Percentiles rank a stretch among this genome's conserved stretches.
Evolutionary conservation across 2,113 vertebrate species (phyloP).

Genomic region (Archilochus colubris): DNA sequence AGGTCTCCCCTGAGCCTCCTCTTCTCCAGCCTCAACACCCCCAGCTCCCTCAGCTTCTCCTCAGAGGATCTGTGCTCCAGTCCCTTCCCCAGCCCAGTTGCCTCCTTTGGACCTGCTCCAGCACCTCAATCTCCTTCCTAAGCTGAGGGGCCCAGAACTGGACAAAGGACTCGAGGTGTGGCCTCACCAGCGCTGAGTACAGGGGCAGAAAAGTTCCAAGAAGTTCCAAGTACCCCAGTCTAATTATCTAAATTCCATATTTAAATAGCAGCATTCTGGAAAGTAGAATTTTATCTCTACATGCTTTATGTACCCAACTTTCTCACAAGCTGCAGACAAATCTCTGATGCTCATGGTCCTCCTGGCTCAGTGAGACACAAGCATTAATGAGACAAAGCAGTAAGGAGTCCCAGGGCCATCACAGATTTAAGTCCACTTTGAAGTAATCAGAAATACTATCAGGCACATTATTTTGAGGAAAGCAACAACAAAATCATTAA

Average conservation of each 20-base stretch:
- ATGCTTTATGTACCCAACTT: neutral
- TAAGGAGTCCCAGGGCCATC: neutral
- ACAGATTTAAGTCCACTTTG: neutral
- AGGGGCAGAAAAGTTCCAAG: no score
- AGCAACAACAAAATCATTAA: neutral
- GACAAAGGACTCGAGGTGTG: no score
- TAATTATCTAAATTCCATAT: neutral
- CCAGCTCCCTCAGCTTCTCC: no score
- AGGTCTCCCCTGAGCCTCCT: no score
- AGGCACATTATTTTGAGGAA: neutral
- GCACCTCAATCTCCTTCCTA: no score
- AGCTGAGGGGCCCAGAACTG: no score
- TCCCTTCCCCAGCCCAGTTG: no score
- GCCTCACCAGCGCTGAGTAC: no score
- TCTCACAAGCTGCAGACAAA: neutral
- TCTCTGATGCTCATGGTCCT: neutral
- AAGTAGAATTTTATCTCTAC: neutral
- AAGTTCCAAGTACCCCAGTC: neutral
- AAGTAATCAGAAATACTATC: neutral
- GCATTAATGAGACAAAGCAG: neutral
- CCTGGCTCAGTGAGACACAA: neutral
- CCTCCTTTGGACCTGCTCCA: no score
- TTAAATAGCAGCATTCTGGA: neutral
- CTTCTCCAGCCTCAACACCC: no score
- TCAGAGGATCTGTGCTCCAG: no score